Conservation (phyloP, 2,888 invertebrate genomes). For the Macaria notata region DNA sequence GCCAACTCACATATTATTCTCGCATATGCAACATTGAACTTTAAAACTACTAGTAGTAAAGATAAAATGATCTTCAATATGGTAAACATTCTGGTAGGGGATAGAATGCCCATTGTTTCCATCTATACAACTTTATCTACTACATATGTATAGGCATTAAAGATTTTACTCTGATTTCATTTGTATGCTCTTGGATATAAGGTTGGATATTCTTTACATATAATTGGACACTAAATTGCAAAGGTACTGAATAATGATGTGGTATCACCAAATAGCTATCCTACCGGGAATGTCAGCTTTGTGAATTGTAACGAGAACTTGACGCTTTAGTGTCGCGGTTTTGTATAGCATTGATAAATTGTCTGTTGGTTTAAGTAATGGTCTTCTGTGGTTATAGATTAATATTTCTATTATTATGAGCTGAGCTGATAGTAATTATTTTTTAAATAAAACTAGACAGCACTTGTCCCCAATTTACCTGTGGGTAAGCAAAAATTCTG, state of each 20-base stretch:
- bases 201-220: constrained; percentile 28
- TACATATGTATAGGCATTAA: constrained; percentile 26
- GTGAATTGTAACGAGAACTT: constrained; percentile 52
- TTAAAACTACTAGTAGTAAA: constrained; percentile 25
- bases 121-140: constrained; percentile 37
- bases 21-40: constrained; percentile 26
- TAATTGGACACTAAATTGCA: constrained; percentile 39
- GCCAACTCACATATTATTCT: constrained; percentile 20
- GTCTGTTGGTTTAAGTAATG: too few relatives aligned
- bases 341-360: too few relatives aligned
- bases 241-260: constrained; percentile 63
- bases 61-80: constrained; percentile 26
- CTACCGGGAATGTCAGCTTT: constrained; percentile 53
- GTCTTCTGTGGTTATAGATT: too few relatives aligned
- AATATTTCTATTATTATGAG: too few relatives aligned
- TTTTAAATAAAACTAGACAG: too few relatives aligned
- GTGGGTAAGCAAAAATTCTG: too few relatives aligned
- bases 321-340: background rate
- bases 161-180: constrained; percentile 40
- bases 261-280: constrained; percentile 55
- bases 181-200: constrained; percentile 39
- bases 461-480: too few relatives aligned
- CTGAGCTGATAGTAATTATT: too few relatives aligned
- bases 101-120: constrained; percentile 71
- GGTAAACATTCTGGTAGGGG: constrained; percentile 38